Conservation (phyloP, 2,797 vertebrate genomes). For the Phyllotis vaccarum region DNA sequence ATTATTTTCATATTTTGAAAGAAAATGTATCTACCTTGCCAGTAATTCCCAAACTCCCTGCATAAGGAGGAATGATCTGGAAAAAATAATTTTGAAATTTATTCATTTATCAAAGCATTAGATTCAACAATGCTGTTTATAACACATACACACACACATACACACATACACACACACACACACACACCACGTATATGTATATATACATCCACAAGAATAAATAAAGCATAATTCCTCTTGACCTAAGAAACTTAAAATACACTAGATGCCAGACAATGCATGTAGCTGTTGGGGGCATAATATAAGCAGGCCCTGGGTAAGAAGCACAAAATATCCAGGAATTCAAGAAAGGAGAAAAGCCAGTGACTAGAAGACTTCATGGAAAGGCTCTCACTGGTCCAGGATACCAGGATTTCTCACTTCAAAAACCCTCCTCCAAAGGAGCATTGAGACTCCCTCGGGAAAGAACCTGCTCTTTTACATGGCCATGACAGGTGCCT, state of each 20-base stretch:
- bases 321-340: neutral
- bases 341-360: neutral
- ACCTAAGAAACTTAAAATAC: slow-evolving; percentile 41
- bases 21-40: slow-evolving; percentile 28
- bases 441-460: too few species aligned
- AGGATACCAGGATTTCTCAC: accelerated
- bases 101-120: slow-evolving; percentile 40
- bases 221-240: slow-evolving; percentile 60
- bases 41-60: slow-evolving; percentile 11
- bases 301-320: neutral
- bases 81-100: slow-evolving; percentile 46
- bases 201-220: neutral
- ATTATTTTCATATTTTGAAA: slow-evolving; percentile 45
- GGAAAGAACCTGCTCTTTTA: too few species aligned
- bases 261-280: neutral
- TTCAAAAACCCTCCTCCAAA: accelerated
- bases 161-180: neutral
- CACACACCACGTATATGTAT: neutral
- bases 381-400: neutral
- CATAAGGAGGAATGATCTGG: slow-evolving; percentile 44
- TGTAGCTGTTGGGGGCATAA: neutral
- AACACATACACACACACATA: neutral
- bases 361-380: accelerated
- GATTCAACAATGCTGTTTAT: slow-evolving; percentile 5
- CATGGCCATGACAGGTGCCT: neutral